Base-by-base conservation (phyloP, 53 echinoderm and acorn worm species). In the Mesocentrotus franciscanus region DNA sequence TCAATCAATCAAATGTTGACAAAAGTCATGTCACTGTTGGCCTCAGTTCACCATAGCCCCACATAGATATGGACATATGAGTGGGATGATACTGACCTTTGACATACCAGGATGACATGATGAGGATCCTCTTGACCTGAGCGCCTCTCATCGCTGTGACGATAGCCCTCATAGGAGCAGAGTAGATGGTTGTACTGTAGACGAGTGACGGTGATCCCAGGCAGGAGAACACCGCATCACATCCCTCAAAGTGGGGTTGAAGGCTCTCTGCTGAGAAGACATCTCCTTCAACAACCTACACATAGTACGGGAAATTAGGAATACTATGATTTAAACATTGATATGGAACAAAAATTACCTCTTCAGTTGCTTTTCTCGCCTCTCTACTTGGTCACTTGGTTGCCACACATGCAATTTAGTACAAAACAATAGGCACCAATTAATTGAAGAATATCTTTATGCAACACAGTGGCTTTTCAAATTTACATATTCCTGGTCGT, bases 41-140 rank as follows among this genome's bases (percentile, higher is more conserved):
- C 49, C 49, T 49, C 49, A 49, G 49, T 49, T 2, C 49, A 49
- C 49, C 4, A 6, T 49, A 49, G 49, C 39, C 39, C 39, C 39
- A 39, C 39, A 39, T 39, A 39, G 3, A 1, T 39, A 39, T 39
- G 39, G 39, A 39, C 39, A 39, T 49, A 49, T 49, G 49, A 49
- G 3, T 6, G 1, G 39, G 39, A 49, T 49, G 49, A 49, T 49
- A 60, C 89, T 90, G 84, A 97, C 97, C 90, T 89, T 93, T 95
- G 61, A 95, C 93, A 92, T 74, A 89, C 98, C 98, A 98, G 29
- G 98, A 97, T 56, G 98, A 93, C 95, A 98, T 98, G 7, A 93
- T 70, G 18, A 98, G 90, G 33, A 97, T 74, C 20, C 96, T 90
- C 81, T 92, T 96, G 55, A 97, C 92, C 22, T 91, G 75, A 1